These are phyloP conservation scores for Fulmarus glacialis DNA, from an alignment of 2,113 vertebrate species.

Conservation along the genomic window DNA sequence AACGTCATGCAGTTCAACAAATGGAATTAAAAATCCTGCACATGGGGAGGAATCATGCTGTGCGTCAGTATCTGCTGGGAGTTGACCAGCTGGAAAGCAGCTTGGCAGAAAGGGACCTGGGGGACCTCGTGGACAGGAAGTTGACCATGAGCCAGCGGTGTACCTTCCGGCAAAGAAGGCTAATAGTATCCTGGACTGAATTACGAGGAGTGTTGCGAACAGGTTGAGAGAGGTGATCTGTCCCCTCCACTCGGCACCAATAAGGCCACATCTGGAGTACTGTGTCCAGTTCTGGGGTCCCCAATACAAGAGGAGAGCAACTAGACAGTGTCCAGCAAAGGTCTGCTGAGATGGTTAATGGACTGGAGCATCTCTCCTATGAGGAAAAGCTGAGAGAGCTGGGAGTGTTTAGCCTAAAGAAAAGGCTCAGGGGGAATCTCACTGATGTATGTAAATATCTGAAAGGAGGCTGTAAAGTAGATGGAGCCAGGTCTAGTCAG, in stretches of 20 bases:
- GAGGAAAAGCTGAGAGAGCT: background rate
- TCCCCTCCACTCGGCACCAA: too few species aligned
- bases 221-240: too few species aligned
- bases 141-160: background rate
- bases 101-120: background rate
- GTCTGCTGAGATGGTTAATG: background rate
- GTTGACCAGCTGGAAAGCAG: background rate
- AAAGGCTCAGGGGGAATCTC: background rate
- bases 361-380: background rate
- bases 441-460: background rate
- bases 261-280: background rate
- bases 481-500: background rate
- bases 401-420: background rate
- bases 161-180: background rate
- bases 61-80: background rate
- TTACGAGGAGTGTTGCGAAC: background rate
- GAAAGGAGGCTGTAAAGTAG: background rate
- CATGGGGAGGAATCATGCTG: background rate
- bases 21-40: background rate
- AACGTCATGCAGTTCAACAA: background rate
- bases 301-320: background rate
- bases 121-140: background rate
- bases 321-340: background rate
- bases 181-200: background rate
- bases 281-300: background rate